phyloP scores from a whole-genome alignment of 2,888 invertebrate species.

The Drosophila nr. perissopoda region DNA sequence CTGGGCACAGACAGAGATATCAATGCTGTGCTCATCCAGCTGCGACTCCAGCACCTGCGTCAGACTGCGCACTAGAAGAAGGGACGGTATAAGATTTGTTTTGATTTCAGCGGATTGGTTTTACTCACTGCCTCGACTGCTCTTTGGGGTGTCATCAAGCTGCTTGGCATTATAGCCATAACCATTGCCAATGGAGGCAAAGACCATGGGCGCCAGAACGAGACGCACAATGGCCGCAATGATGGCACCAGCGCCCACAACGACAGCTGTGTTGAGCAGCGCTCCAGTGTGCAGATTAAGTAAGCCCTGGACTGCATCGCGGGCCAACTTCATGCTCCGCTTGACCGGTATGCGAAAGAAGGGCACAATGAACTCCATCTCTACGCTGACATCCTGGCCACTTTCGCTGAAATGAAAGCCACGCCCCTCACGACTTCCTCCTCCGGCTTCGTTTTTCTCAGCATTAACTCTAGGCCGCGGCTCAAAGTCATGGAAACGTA shows the following conservation, averaged over 20 bases:
- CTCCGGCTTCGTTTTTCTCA: background rate
- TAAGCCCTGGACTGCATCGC: slow-evolving; percentile 78
- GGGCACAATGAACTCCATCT: slow-evolving; percentile 87
- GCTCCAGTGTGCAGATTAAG: slow-evolving; percentile 87
- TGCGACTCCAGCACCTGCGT: slow-evolving; percentile 86
- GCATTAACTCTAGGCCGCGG: slow-evolving; percentile 49
- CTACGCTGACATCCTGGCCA: slow-evolving; percentile 84
- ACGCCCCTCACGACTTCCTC: slow-evolving; percentile 61
- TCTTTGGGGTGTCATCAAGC: slow-evolving; percentile 1
- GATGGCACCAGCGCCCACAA: slow-evolving; percentile 86
- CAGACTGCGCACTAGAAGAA: slow-evolving; percentile 64
- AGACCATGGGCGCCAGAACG: slow-evolving; percentile 59
- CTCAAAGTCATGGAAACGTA: slow-evolving; percentile 79
- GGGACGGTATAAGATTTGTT: background rate
- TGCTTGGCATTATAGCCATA: slow-evolving; percentile 29
- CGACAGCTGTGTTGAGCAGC: slow-evolving; percentile 86
- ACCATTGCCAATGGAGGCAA: slow-evolving; percentile 38
- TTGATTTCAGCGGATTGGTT: no score
- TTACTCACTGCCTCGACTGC: slow-evolving; percentile 47
- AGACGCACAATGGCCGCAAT: slow-evolving; percentile 70
- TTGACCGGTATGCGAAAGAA: slow-evolving; percentile 87
- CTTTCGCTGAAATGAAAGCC: slow-evolving; percentile 80
- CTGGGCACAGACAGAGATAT: slow-evolving; percentile 88
- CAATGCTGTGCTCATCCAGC: slow-evolving; percentile 87
- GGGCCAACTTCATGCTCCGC: slow-evolving; percentile 82